Conservation (phyloP, 2,888 invertebrate genomes). For the Empis stercorea region DNA sequence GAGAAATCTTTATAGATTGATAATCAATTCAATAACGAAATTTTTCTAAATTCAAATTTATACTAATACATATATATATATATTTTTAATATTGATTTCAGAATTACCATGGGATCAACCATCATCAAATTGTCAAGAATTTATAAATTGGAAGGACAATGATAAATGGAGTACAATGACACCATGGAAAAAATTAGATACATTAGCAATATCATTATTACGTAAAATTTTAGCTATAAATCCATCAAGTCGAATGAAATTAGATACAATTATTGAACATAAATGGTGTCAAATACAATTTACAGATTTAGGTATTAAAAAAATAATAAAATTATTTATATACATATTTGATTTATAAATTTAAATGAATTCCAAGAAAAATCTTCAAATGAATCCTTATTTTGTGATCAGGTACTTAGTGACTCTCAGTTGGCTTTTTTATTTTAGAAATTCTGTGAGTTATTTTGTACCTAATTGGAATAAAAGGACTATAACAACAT, state of each 20-base stretch:
- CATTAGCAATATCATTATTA: slow-evolving; percentile 59
- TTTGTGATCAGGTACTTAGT: slow-evolving; percentile 69
- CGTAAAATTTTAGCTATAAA: slow-evolving; percentile 59
- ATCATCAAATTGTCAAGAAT: slow-evolving; percentile 53
- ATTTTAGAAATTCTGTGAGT: slow-evolving; percentile 31
- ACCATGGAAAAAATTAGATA: slow-evolving; percentile 74
- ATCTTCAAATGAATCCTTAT: slow-evolving; percentile 13
- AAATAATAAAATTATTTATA: no score
- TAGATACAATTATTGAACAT: slow-evolving; percentile 58
- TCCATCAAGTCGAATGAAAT: slow-evolving; percentile 50
- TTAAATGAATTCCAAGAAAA: no score
- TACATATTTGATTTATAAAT: no score
- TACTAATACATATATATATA: no score
- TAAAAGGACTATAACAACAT: slow-evolving; percentile 4
- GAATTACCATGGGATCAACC: slow-evolving; percentile 95
- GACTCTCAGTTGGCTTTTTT: slow-evolving; percentile 54
- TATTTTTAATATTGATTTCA: slow-evolving; percentile 29
- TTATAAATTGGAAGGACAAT: slow-evolving; percentile 56
- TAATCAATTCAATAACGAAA: no score
- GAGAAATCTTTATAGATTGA: no score
- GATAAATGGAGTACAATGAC: slow-evolving; percentile 49
- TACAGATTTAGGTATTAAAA: slow-evolving; percentile 36
- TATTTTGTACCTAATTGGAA: slow-evolving; percentile 33
- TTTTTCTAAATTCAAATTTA: no score
- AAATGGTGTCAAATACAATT: slow-evolving; percentile 53